Evolutionary conservation across 2,888 invertebrate species (phyloP), one percentile per base, ranked within the genome.

Genomic region (Phalangium opilio): DNA sequence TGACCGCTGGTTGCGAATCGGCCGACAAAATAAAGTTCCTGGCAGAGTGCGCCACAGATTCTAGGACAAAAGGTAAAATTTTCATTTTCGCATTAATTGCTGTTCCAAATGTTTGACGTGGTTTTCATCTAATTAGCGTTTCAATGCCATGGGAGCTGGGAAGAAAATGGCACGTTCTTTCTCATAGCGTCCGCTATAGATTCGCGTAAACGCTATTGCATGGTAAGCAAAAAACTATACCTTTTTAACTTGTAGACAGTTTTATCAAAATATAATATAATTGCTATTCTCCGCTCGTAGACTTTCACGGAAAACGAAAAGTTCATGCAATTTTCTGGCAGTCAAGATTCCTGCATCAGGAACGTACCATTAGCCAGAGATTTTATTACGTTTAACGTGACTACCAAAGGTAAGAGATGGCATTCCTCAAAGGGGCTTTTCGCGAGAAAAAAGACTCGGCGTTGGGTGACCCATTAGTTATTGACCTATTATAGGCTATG

Each of bases 81-180:
- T n/a, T 27, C 5, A 27, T 4, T 27, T 27, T 27, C 8, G n/a
- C n/a, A n/a, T n/a, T n/a, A n/a, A n/a, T n/a, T n/a, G n/a, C n/a
- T n/a, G n/a, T n/a, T n/a, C n/a, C n/a, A n/a, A n/a, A n/a, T n/a
- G n/a, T n/a, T n/a, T n/a, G n/a, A n/a, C n/a, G n/a, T 38, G 15
- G 15, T 4, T 38, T 3, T 38, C 14, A 17, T 38, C 18, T 10
- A 17, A 3, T 11, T 2, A 59, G 59, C 53, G 42, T 59, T 57
- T 43, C 57, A 59, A 18, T 59, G 59, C 43, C 55, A 55, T 11
- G 58, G 58, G 8, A 56, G 55, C 41, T 59, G 59, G 59, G 55
- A 56, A 50, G 59, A 59, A 44, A 59, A 59, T 35, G 58, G 57
- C 33, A 57, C 59, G 8, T 55, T 56, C 42, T 59, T 54, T 38